Conservation (phyloP, 2,888 invertebrate species). For the Spatulosminthurus flaviceps region DNA sequence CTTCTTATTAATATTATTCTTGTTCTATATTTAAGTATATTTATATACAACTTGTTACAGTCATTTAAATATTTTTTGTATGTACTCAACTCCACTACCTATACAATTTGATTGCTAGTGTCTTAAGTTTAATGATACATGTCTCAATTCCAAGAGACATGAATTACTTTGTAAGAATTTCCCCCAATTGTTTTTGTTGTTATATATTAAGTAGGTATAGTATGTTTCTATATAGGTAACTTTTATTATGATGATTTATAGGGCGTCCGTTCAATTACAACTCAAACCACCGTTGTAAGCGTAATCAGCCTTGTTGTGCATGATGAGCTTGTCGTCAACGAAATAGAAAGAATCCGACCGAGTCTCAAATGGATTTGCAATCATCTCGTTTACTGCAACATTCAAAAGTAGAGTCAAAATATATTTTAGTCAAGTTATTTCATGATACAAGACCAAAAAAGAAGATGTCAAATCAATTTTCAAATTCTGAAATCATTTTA, state of each 20-base stretch:
- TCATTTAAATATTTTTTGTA: background rate
- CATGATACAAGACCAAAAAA: too few species aligned
- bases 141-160: background rate
- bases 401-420: conserved; percentile 57
- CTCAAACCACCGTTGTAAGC: conserved; percentile 86
- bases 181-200: too few species aligned
- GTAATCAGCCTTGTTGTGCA: conserved; percentile 99
- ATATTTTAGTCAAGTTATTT: too few species aligned
- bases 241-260: conserved; percentile 1
- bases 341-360: conserved; percentile 99
- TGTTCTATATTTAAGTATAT: background rate
- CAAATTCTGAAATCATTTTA: too few species aligned
- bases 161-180: conserved; percentile 18
- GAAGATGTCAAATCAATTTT: too few species aligned
- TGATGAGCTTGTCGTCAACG: conserved; percentile 94
- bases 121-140: conserved; percentile 5
- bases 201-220: too few species aligned
- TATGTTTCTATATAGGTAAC: background rate
- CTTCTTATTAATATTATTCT: background rate
- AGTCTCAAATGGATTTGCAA: conserved; percentile 93
- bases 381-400: conserved; percentile 92
- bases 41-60: background rate
- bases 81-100: background rate
- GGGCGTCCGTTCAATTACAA: conserved; percentile 17
- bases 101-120: background rate